These are phyloP conservation scores for Anoplopoma fimbria DNA, from an alignment of 2,113 vertebrate genomes.

Conservation along the genomic window DNA sequence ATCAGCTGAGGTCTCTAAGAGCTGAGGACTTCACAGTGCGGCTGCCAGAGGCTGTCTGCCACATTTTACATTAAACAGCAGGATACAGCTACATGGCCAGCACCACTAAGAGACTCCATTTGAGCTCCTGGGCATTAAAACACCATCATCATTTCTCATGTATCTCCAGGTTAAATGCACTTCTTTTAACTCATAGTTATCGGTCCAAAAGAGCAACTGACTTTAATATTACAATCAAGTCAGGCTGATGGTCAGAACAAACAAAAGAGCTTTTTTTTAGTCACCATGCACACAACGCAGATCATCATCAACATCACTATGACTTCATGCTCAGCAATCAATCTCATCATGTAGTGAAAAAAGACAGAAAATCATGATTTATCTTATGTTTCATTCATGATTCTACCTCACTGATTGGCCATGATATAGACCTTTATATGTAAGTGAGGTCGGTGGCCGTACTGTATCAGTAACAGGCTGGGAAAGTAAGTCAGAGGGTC, in stretches of 20 bases:
- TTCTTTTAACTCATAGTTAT: neutral
- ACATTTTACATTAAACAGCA: neutral
- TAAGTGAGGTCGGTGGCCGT: neutral
- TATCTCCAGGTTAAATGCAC: neutral
- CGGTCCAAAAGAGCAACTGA: neutral
- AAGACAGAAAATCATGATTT: neutral
- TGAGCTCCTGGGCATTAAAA: neutral
- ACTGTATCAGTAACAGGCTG: constrained; percentile 30
- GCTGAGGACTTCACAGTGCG: neutral
- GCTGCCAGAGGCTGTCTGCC: neutral
- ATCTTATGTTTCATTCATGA: neutral
- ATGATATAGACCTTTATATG: neutral
- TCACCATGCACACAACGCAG: neutral
- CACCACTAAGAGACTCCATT: neutral
- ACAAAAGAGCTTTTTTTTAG: neutral
- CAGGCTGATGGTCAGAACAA: neutral
- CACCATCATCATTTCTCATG: neutral
- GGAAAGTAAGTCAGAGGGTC: constrained; percentile 40
- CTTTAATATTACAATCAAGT: neutral
- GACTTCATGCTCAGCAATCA: neutral
- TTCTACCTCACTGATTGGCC: neutral
- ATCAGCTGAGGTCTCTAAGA: constrained; percentile 6
- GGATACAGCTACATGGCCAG: neutral
- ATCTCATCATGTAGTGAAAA: neutral
- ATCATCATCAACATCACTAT: neutral